These are phyloP conservation scores for Dryocosmus kuriphilus DNA, from an alignment of 2,888 invertebrate species.

Conservation along the genomic window DNA sequence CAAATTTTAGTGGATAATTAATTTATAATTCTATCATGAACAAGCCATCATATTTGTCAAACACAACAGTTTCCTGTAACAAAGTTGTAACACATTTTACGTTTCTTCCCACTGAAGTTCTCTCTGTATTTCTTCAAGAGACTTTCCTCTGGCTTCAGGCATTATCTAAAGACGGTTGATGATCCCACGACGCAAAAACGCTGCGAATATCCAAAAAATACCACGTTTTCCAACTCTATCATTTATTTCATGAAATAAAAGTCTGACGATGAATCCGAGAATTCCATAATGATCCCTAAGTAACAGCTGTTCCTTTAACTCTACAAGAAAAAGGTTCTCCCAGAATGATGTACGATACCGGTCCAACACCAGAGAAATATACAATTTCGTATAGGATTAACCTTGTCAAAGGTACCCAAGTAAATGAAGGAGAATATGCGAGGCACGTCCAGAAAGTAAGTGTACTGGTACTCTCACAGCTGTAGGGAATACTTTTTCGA, in stretches of 20 bases:
- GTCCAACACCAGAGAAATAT: slow-evolving; percentile 82
- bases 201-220: slow-evolving; percentile 80
- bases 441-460: no score
- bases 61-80: no score
- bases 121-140: slow-evolving; percentile 80
- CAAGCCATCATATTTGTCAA: no score
- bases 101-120: slow-evolving; percentile 58
- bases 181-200: slow-evolving; percentile 73
- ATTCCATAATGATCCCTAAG: slow-evolving; percentile 82
- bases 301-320: slow-evolving; percentile 83
- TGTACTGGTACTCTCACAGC: no score
- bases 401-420: slow-evolving; percentile 81
- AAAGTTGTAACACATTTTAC: not conserved
- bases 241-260: slow-evolving; percentile 80
- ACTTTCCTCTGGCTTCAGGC: slow-evolving; percentile 83
- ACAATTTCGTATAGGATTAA: slow-evolving; percentile 82
- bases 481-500: no score
- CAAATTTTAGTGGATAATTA: no score
- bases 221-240: slow-evolving; percentile 79
- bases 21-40: no score
- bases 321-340: slow-evolving; percentile 83
- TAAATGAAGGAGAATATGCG: slow-evolving; percentile 78
- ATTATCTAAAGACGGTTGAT: slow-evolving; percentile 79
- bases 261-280: slow-evolving; percentile 81
- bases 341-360: slow-evolving; percentile 82